Conservation (phyloP, 2,113 vertebrate genomes). For the Meriones unguiculatus region DNA sequence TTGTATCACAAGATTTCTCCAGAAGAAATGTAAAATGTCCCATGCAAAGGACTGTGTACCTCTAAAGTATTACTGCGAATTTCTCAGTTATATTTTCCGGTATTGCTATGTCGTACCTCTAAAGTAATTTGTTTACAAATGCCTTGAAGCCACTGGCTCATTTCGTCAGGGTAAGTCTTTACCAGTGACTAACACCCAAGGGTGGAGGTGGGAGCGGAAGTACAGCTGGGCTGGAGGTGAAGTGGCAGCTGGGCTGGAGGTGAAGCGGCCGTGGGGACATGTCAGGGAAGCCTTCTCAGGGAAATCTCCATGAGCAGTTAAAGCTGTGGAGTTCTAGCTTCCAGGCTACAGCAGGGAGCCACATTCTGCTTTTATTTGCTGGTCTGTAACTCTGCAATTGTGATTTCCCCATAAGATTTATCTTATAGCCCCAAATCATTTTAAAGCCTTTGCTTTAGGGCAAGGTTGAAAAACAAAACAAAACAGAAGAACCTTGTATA, state of each 20-base stretch:
- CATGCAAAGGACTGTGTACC: background rate
- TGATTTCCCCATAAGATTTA: background rate
- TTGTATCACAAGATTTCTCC: background rate
- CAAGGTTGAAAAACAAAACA: background rate
- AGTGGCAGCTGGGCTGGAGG: background rate
- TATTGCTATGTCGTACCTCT: background rate
- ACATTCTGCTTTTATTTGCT: background rate
- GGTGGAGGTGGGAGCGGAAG: too few species aligned
- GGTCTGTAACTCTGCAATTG: background rate
- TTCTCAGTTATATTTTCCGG: background rate
- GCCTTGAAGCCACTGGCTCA: background rate
- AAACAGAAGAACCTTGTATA: background rate
- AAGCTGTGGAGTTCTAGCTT: background rate
- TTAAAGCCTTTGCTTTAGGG: background rate
- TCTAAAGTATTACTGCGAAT: background rate
- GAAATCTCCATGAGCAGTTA: background rate
- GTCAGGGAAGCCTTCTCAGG: background rate
- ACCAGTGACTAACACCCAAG: background rate
- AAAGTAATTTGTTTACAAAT: background rate
- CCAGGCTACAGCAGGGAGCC: background rate
- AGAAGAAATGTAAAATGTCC: background rate
- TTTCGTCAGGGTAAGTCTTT: constrained; percentile 18
- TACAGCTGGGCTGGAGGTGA: background rate
- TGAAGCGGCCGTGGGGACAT: background rate
- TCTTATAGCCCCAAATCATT: background rate